These are phyloP conservation scores for Trichacis sp. DNA, from an alignment of 2,888 invertebrate species.

Conservation along the genomic window DNA sequence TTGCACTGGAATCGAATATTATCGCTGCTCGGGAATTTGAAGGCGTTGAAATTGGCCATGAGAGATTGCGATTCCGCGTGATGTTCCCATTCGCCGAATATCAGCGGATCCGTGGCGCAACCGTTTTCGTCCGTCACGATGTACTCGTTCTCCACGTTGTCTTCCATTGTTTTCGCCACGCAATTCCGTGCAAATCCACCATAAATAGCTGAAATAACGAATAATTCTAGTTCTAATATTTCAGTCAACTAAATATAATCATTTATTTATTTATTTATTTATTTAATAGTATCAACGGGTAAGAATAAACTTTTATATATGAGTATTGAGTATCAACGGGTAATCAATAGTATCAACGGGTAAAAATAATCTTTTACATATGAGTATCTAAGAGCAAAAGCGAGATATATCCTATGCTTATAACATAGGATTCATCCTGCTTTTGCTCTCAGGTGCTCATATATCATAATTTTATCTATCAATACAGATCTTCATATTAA, in stretches of 20 bases:
- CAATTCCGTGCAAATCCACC: constrained; percentile 94
- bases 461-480: too few relatives aligned
- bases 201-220: constrained; percentile 78
- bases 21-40: constrained; percentile 95
- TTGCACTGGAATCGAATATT: constrained; percentile 96
- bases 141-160: constrained; percentile 89
- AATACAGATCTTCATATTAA: too few relatives aligned
- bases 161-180: constrained; percentile 92
- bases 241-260: too few relatives aligned
- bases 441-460: too few relatives aligned
- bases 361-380: too few relatives aligned
- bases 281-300: too few relatives aligned
- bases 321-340: too few relatives aligned
- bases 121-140: constrained; percentile 94
- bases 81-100: constrained; percentile 94
- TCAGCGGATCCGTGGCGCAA: constrained; percentile 91
- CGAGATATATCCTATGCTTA: too few relatives aligned
- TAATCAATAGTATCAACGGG: too few relatives aligned
- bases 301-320: too few relatives aligned
- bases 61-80: constrained; percentile 87
- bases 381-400: too few relatives aligned
- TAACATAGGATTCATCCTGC: too few relatives aligned
- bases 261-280: background rate
- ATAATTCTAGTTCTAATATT: background rate
- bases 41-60: constrained; percentile 91